Evolutionary conservation across 1,140 invertebrate species (phyloP), one percentile per base, ranked within the genome.

Genomic region (Temnothorax longispinosus): DNA sequence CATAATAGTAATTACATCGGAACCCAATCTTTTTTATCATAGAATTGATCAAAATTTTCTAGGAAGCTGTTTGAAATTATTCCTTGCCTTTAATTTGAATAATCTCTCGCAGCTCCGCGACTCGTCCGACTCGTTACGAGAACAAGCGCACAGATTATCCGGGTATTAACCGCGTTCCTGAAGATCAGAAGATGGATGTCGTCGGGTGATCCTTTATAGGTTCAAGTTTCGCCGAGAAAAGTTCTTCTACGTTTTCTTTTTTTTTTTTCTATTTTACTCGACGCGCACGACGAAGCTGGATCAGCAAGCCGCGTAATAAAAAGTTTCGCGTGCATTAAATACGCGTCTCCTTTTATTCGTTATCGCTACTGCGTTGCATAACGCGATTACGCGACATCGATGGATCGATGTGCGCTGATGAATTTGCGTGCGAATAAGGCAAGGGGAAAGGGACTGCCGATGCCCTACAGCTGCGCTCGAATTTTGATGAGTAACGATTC

Each of bases 401-500:
- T 60, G 5, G 54, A 84, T 84, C 54, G 65, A 69, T 69, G 65
- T 41, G 65, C n/a, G 54, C 21, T 35, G 50, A 81, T 84, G 41
- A 82, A 84, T 75, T 85, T 35, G 60, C 75, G 50, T 65, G 35
- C 58, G 82, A 64, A 58, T 41, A 15, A 54, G 50, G 35, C 6
- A 27, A 54, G 38, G 6, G 10, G 4, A 6, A 32, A 50, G n/a
- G 52, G 44, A 11, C 74, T 80, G 52, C n/a, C 13, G 27, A 78
- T 64, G 65, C 27, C 18, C 64, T 69, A 89, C 89, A 90, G 89
- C 88, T 90, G 89, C 86, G 71, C 18, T 41, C 47, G 86, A 90
- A 85, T 90, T 90, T 90, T 81, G 89, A 90, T 90, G 89, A 90
- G 87, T 90, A 90, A 90, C 86, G 89, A 90, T 87, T 69, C 74